phyloP scores from a whole-genome alignment of 2,797 vertebrate genomes.

The Arnoldichthys spilopterus region DNA sequence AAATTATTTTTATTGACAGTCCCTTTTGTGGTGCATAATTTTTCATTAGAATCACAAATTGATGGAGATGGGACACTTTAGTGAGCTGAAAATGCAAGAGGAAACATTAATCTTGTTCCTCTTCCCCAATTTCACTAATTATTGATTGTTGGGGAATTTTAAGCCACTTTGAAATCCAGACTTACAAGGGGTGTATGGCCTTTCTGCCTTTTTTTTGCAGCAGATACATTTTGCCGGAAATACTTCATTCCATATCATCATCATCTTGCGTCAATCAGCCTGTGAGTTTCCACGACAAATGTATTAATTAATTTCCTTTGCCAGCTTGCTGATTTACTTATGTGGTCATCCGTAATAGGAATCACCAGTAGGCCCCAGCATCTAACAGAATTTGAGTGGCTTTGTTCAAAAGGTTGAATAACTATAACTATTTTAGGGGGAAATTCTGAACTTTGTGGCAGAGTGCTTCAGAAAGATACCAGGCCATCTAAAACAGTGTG shows the following conservation, averaged over 20 bases:
- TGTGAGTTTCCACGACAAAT: not conserved
- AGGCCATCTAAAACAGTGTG: not conserved
- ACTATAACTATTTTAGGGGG: constrained; percentile 9
- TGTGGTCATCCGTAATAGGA: not conserved
- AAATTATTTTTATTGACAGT: constrained; percentile 9
- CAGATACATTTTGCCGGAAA: constrained; percentile 2
- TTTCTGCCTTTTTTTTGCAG: constrained; percentile 15
- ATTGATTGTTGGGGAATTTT: constrained; percentile 20
- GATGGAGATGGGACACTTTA: constrained; percentile 10
- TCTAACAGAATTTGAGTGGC: not conserved
- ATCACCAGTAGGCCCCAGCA: not conserved
- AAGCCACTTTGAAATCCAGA: constrained; percentile 4
- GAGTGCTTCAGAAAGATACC: not conserved
- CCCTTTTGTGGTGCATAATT: not conserved
- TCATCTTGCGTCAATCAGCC: constrained; percentile 12
- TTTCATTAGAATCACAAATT: not conserved
- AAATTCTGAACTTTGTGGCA: not conserved
- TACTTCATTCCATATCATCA: constrained; percentile 24
- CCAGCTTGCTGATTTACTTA: not conserved
- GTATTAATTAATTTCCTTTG: constrained; percentile 10
- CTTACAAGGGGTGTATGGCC: not conserved
- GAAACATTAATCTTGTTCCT: constrained; percentile 26
- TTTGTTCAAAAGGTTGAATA: constrained; percentile 16
- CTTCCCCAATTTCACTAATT: not conserved
- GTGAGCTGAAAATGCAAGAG: not conserved